Evolutionary conservation across 2,113 vertebrate genomes (phyloP).

Genomic region (Notechis scutatus): DNA sequence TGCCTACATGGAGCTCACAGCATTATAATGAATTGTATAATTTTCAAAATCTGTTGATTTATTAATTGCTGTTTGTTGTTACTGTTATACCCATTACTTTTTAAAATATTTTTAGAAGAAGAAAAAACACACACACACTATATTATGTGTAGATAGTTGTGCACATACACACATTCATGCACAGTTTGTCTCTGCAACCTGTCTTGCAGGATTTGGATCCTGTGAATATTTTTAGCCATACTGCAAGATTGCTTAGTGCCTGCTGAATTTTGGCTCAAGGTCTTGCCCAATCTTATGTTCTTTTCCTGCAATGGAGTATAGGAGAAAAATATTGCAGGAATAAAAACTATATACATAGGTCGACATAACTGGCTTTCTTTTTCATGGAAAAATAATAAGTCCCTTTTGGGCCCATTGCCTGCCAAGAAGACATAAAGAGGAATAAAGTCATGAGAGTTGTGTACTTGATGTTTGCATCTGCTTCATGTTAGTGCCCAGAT

Average conservation of each 20-base stretch:
- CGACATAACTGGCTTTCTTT: neutral
- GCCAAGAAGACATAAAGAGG: neutral
- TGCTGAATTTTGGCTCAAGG: neutral
- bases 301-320: neutral
- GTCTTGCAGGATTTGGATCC: neutral
- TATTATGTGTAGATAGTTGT: neutral
- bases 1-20: neutral
- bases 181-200: neutral
- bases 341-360: neutral
- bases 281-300: neutral
- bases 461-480: neutral
- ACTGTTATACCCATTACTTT: too few relatives aligned
- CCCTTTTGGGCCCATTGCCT: neutral
- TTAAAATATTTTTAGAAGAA: neutral
- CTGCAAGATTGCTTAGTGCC: neutral
- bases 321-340: neutral
- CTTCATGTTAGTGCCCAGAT: neutral
- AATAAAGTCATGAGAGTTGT: neutral
- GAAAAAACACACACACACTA: neutral
- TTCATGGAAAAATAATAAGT: neutral
- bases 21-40: neutral
- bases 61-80: neutral
- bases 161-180: neutral
- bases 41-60: neutral
- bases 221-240: neutral